These are phyloP conservation scores for Drosophila nr. medialis DNA, from an alignment of 2,888 invertebrate genomes.

Conservation along the genomic window DNA sequence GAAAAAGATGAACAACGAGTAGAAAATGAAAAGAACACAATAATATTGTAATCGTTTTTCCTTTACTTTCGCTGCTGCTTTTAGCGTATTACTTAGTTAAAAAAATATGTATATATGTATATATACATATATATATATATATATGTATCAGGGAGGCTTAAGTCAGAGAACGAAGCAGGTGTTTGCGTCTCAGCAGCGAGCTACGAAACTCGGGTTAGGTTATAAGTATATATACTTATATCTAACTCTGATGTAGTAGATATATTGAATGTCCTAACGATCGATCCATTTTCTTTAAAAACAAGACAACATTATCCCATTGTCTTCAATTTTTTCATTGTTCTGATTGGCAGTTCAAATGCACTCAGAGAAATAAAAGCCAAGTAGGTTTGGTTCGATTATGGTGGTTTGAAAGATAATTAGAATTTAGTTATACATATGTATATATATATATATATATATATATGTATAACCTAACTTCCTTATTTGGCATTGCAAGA, in stretches of 20 bases:
- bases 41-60: conserved; percentile 34
- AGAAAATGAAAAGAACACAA: conserved; percentile 11
- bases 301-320: not conserved
- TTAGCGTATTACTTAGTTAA: conserved; percentile 32
- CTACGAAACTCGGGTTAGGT: not conserved
- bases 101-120: not conserved
- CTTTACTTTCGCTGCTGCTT: conserved; percentile 48
- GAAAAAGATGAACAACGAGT: not conserved
- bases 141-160: not conserved
- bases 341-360: not conserved
- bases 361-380: not conserved
- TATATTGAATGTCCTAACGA: not conserved
- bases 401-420: not conserved
- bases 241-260: not conserved
- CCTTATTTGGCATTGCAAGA: not conserved
- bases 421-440: not conserved
- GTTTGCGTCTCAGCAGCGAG: not conserved
- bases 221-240: not conserved
- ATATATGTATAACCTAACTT: not conserved
- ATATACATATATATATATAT: conserved; percentile 5
- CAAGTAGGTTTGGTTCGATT: not conserved
- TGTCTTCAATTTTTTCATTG: not conserved
- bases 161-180: not conserved
- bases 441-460: not conserved
- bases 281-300: not conserved